Evolutionary conservation across 2,888 invertebrate species (phyloP), one percentile per base, ranked within the genome.

Genomic region (Euphydryas editha): DNA sequence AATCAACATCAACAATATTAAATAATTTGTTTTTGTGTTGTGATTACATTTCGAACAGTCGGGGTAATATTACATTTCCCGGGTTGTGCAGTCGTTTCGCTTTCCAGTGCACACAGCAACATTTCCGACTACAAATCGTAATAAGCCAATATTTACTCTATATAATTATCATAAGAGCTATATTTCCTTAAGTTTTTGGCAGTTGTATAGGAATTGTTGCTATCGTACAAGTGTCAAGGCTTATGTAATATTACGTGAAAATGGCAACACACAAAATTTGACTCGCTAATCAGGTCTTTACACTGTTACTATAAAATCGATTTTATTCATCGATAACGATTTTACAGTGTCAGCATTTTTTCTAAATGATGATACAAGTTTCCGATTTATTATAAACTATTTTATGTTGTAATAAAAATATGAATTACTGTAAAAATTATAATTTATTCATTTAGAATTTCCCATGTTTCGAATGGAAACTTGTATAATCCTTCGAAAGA

Each of bases 1-100:
- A 95, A 95, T 95, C 93, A 95, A 95, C 95, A 95, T 95, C 95
- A 95, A 95, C 95, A 95, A 92, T 95, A 94, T 94, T 94, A 92
- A 93, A 93, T 94, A 92, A 92, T 93, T 93, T 90, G 88, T 91
- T 88, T 81, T 88, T 82, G 89, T 88, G 90, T 88, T 90, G 90
- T 90, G 88, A 90, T 54, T 87, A 88, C 82, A 89, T 85, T 87
- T 84, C 75, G 86, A 90, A 90, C 89, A 87, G 86, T 87, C 86
- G 82, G 81, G 80, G 80, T 85, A 86, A 84, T 82, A 83, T 85
- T 85, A 86, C 85, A 86, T 80, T 76, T 72, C 79, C 82, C 78
- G 77, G 71, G 75, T 74, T 76, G 79, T 77, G 82, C 71, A 74
- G 72, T 74, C 73, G 58, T 73, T 75, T 73, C 63, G 73, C 74